Evolutionary conservation across 2,797 vertebrate genomes (phyloP).

Genomic region (Poeciliopsis turneri): DNA sequence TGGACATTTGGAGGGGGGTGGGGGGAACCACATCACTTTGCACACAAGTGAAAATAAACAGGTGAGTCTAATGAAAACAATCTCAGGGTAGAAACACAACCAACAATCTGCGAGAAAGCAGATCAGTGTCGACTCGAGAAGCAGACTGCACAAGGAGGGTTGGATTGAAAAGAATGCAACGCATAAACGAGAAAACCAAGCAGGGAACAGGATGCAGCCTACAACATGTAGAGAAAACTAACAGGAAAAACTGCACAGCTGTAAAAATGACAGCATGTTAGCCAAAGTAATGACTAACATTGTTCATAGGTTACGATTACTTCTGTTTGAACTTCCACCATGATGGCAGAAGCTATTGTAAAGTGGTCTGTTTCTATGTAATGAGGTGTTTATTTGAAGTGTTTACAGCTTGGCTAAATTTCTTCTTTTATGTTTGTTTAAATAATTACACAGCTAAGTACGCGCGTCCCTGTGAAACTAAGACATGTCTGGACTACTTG

Average conservation of each 20-base stretch:
- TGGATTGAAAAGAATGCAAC: background rate
- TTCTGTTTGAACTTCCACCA: background rate
- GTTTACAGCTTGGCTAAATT: background rate
- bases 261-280: background rate
- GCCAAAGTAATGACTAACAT: background rate
- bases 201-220: background rate
- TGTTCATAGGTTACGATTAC: background rate
- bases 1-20: background rate
- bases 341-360: background rate
- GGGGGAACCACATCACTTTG: background rate
- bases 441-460: background rate
- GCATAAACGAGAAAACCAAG: background rate
- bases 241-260: background rate
- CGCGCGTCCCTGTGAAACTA: background rate
- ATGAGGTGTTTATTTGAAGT: background rate
- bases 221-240: background rate
- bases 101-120: background rate
- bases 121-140: background rate
- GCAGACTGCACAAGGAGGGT: background rate
- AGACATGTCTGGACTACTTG: background rate
- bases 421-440: background rate
- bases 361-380: background rate
- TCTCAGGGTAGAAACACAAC: constrained; percentile 42
- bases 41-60: background rate
- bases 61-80: background rate